Base-by-base conservation (phyloP, 2,888 invertebrate species). In the Fissipunctia ypsillon region DNA sequence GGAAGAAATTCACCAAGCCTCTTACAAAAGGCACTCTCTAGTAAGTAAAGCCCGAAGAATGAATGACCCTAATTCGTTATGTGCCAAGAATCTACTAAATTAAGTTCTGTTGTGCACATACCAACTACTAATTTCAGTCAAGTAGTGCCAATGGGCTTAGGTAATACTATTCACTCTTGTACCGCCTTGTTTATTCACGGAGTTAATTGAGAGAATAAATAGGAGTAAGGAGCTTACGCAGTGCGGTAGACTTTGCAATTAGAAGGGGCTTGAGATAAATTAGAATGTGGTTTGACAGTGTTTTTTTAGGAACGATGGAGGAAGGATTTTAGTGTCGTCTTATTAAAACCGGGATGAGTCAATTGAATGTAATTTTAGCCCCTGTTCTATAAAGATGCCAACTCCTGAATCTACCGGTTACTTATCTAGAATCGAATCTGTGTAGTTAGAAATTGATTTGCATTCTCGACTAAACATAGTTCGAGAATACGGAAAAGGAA, bases 71-170 rank as follows among this genome's bases (percentile, higher is more conserved):
- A 65, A 85, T 85, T 80, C 78, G 69, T 86, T 84, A 73, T 59
- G 70, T 50, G 50, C 66, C 69, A 60, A 64, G 83, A 80, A 84
- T 86, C 76, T 66, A 68, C 61, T 78, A 86, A 85, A 86, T 85
- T 84, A 86, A 86, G 85, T 80, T 78, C 80, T 64, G 66, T 71
- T 48, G 71, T 68, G 69, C 38, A 73, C 68, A 72, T 79, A 69
- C 73, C 64, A 73, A n/a, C 73, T 84, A 84, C 81, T 57, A 80
- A 76, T 82, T 80, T 64, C 19, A 80, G 52, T 57, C 60, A 52
- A 84, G 84, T 80, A 68, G 76, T 83, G 71, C 71, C 81, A 61
- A 65, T 76, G 70, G 69, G 16, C 52, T 70, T 70, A 57, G 69
- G 57, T 72, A 76, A 59, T 59, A 57, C 67, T 69, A 48, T 70